These are phyloP conservation scores for Enteromius radiatus DNA, from an alignment of 2,797 vertebrate species.

Conservation along the genomic window DNA sequence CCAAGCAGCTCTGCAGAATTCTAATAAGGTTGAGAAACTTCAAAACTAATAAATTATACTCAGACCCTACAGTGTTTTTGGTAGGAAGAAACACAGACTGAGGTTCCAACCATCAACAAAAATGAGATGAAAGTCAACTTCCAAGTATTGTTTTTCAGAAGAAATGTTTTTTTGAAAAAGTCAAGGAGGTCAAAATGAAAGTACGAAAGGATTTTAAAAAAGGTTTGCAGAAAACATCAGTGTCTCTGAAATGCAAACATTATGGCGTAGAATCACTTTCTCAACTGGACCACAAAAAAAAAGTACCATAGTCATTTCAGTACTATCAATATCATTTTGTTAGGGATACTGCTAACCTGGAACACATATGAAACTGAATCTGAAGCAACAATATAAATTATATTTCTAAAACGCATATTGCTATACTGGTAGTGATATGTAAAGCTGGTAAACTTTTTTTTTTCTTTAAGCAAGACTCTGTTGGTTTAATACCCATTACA, in stretches of 20 bases:
- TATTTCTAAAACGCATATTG: background rate
- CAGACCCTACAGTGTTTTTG: conserved; percentile 22
- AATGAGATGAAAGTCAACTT: conserved; percentile 21
- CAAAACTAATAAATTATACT: conserved; percentile 48
- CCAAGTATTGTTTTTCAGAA: background rate
- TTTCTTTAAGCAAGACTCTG: background rate
- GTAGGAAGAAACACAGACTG: background rate
- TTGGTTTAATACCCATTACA: background rate
- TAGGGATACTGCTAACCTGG: background rate
- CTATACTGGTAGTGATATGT: background rate
- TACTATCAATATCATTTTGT: background rate
- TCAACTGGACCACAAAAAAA: background rate
- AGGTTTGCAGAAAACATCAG: background rate
- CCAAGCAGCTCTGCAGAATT: conserved; percentile 35
- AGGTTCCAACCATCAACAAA: conserved; percentile 5
- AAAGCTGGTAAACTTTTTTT: background rate
- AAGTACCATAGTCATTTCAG: background rate
- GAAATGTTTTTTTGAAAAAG: background rate
- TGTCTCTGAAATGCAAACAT: background rate
- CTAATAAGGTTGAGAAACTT: conserved; percentile 44
- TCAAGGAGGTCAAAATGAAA: conserved; percentile 4
- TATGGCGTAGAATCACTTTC: background rate
- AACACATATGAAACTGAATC: background rate
- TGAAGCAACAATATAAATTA: background rate
- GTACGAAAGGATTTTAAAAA: background rate